These are phyloP conservation scores for Ctenomys sociabilis DNA, from an alignment of 2,113 vertebrate species.

Conservation along the genomic window DNA sequence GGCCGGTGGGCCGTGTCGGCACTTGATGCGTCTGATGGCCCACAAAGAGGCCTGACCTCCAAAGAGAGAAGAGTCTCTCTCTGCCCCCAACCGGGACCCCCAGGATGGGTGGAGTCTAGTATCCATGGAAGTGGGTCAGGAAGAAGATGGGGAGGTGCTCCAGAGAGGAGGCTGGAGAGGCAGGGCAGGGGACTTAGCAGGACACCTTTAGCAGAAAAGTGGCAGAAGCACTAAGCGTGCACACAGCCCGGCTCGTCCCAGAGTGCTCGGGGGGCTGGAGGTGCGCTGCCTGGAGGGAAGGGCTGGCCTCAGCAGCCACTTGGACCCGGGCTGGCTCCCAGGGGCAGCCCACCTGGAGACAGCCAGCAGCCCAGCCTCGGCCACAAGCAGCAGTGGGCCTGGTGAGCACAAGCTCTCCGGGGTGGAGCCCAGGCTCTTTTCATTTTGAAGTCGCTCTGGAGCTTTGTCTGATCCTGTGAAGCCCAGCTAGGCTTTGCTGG, in stretches of 20 bases:
- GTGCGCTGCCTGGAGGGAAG: background rate
- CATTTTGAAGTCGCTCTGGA: background rate
- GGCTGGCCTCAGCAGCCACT: accelerated
- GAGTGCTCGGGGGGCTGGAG: background rate
- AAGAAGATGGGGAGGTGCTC: background rate
- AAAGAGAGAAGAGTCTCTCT: background rate
- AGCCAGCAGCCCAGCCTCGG: too few relatives aligned
- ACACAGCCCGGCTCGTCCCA: background rate
- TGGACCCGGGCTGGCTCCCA: background rate
- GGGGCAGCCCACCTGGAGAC: too few relatives aligned
- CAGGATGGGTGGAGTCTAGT: background rate
- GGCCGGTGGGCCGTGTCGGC: accelerated
- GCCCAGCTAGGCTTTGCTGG: background rate
- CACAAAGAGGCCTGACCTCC: background rate
- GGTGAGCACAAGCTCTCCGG: background rate
- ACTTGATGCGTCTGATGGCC: background rate
- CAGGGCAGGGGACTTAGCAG: background rate
- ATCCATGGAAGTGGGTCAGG: background rate
- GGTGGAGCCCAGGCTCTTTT: background rate
- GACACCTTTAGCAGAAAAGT: background rate
- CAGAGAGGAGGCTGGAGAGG: background rate
- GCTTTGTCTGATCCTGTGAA: background rate
- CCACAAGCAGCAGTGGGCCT: background rate
- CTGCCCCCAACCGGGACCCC: accelerated
- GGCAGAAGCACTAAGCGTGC: background rate